phyloP scores from a whole-genome alignment of 2,797 vertebrate genomes.

The Anomalospiza imberbis region DNA sequence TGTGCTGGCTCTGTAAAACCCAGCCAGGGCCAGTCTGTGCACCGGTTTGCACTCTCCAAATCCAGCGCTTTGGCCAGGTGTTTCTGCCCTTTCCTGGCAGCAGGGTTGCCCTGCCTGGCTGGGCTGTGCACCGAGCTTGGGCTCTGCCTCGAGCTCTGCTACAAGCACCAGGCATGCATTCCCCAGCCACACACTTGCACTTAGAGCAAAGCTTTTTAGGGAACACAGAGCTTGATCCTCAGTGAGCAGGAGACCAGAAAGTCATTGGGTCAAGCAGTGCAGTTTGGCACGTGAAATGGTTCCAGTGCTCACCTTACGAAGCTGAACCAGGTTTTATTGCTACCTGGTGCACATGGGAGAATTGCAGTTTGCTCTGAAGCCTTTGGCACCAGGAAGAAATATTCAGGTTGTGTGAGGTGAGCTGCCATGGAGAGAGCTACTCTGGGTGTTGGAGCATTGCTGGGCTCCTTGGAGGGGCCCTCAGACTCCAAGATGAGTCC shows the following conservation, averaged over 20 bases:
- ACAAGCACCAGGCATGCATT: fast-evolving
- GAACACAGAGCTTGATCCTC: background rate
- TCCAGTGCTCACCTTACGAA: fast-evolving
- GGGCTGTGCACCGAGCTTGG: fast-evolving
- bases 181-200: background rate
- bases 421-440: background rate
- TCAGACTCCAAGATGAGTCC: background rate
- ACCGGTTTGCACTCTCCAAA: fast-evolving
- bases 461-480: background rate
- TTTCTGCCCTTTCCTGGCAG: background rate
- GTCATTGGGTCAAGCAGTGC: background rate
- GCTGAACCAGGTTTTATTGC: background rate
- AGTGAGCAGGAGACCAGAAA: background rate
- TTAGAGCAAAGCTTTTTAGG: background rate
- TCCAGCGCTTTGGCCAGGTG: background rate
- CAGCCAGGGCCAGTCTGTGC: background rate
- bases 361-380: background rate
- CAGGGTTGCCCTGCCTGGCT: background rate
- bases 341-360: background rate
- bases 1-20: background rate
- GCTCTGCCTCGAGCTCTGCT: background rate
- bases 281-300: background rate
- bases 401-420: background rate
- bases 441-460: background rate
- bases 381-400: background rate